phyloP scores from a whole-genome alignment of 2,888 invertebrate genomes.

The Eumerus sabulonum region DNA sequence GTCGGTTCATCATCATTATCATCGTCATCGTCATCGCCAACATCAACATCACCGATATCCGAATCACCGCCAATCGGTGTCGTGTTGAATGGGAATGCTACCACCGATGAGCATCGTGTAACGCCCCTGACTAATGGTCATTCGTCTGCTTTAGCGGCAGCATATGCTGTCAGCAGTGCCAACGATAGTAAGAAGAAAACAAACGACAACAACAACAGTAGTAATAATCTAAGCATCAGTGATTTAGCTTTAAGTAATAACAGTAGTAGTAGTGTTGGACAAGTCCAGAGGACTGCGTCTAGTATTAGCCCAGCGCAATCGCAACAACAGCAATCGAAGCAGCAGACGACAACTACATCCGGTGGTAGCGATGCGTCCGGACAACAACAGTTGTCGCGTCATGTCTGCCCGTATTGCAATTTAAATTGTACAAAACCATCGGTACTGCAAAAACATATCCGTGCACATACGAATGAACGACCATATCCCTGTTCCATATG shows the following conservation, averaged over 20 bases:
- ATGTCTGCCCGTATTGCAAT: slow-evolving; percentile 93
- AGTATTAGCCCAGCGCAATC: slow-evolving; percentile 73
- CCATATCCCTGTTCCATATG: slow-evolving; percentile 94
- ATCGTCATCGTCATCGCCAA: slow-evolving; percentile 68
- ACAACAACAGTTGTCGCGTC: slow-evolving; percentile 79
- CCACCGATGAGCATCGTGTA: slow-evolving; percentile 40
- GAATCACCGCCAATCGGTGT: slow-evolving; percentile 51
- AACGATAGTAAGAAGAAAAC: slow-evolving; percentile 67
- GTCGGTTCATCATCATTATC: slow-evolving; percentile 74
- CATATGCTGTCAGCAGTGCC: slow-evolving; percentile 47
- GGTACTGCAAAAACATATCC: slow-evolving; percentile 95
- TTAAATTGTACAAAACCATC: slow-evolving; percentile 95
- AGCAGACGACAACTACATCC: slow-evolving; percentile 1
- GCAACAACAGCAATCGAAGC: slow-evolving; percentile 46
- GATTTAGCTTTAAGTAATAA: slow-evolving; percentile 68
- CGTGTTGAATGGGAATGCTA: slow-evolving; percentile 46
- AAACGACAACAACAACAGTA: slow-evolving; percentile 64
- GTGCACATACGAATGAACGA: slow-evolving; percentile 95
- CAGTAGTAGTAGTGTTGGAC: slow-evolving; percentile 66
- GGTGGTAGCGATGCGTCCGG: slow-evolving; percentile 29
- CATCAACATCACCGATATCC: slow-evolving; percentile 54
- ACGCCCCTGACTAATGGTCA: slow-evolving; percentile 65
- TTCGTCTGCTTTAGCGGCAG: slow-evolving; percentile 37
- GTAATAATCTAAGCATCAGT: slow-evolving; percentile 65
- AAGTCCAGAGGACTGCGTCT: slow-evolving; percentile 66